Percentiles rank a stretch among this genome's conserved stretches.
phyloP scores from a whole-genome alignment of 2,888 invertebrate species.

The Calliscelio sp. region DNA sequence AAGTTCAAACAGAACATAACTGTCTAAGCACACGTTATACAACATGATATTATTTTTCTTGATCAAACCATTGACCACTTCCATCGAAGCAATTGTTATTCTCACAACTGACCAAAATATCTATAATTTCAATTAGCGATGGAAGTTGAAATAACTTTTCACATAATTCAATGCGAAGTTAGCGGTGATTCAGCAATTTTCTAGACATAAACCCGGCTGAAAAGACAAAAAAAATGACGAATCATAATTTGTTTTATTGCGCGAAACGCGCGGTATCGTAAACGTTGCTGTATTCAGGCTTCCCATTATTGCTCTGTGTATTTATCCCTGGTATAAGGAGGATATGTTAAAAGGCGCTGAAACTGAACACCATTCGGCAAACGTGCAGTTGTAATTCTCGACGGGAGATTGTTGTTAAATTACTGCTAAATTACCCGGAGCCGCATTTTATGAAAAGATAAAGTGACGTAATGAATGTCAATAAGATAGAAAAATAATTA shows the following conservation, averaged over 20 bases:
- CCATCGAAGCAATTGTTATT: not conserved
- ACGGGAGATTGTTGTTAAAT: conserved; percentile 2
- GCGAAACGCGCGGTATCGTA: not conserved
- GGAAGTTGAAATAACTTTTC: not conserved
- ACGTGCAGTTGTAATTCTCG: conserved; percentile 1
- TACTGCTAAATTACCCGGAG: conserved; percentile 18
- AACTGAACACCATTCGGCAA: conserved; percentile 2
- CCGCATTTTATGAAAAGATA: conserved; percentile 15
- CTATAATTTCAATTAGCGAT: not conserved
- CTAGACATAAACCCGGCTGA: not conserved
- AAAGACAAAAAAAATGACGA: conserved; percentile 20
- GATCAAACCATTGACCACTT: too few relatives aligned
- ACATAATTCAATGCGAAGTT: not conserved
- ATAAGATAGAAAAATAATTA: not conserved
- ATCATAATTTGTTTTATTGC: conserved; percentile 20
- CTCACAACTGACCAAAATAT: not conserved
- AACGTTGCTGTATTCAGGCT: not conserved
- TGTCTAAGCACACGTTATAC: too few relatives aligned
- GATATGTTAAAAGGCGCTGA: not conserved
- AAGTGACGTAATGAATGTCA: conserved; percentile 18
- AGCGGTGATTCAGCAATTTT: not conserved
- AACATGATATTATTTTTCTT: too few relatives aligned
- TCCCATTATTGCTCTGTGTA: not conserved
- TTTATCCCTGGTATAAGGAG: not conserved
- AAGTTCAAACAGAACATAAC: too few relatives aligned